Conservation (phyloP, 2,888 invertebrate genomes). For the Himalopsyche kuldschensis region DNA sequence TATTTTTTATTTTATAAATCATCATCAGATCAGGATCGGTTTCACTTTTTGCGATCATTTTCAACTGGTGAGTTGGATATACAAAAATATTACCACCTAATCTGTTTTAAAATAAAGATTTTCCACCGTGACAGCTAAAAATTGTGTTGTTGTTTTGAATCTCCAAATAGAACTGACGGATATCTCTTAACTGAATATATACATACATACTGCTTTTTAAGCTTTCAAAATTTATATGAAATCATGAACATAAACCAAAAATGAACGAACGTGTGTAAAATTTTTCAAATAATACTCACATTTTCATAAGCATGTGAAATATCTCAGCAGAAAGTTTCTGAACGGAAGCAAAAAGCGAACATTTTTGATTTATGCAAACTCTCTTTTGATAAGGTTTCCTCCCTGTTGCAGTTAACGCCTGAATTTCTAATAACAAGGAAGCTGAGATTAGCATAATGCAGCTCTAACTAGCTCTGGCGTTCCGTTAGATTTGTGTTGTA, state of each 20-base stretch:
- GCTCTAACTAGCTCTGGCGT: background rate
- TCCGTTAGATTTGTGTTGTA: background rate
- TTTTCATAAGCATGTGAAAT: background rate
- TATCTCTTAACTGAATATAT: too few relatives aligned
- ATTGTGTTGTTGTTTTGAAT: too few relatives aligned
- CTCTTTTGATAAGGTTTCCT: slow-evolving; percentile 1
- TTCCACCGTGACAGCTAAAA: too few relatives aligned
- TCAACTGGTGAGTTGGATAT: too few relatives aligned
- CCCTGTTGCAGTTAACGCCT: slow-evolving; percentile 12
- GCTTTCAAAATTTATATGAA: too few relatives aligned
- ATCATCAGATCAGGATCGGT: too few relatives aligned
- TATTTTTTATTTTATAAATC: too few relatives aligned
- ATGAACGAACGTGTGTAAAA: background rate
- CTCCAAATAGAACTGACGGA: too few relatives aligned
- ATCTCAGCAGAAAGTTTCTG: background rate
- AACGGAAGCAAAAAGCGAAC: background rate
- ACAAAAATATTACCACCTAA: too few relatives aligned
- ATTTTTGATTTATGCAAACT: background rate
- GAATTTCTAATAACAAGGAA: slow-evolving; percentile 20
- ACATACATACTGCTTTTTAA: too few relatives aligned
- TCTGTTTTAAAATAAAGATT: too few relatives aligned
- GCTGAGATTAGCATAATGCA: slow-evolving; percentile 21
- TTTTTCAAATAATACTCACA: background rate
- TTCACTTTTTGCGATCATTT: too few relatives aligned
- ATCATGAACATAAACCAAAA: background rate